Conservation (phyloP, 2,888 invertebrate genomes). For the Epinotia ramella region DNA sequence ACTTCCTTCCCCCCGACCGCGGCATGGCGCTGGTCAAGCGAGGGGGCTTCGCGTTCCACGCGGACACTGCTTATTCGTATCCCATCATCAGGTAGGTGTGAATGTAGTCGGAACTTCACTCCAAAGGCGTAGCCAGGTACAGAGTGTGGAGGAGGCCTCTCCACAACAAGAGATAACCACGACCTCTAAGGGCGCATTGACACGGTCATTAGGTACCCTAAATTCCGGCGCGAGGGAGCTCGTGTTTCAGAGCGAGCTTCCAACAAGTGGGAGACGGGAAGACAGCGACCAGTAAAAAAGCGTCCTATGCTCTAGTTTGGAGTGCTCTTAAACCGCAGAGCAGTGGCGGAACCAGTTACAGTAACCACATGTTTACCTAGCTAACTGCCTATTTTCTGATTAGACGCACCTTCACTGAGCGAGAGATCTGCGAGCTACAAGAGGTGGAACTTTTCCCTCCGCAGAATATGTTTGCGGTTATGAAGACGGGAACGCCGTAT, state of each 20-base stretch:
- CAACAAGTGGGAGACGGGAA: too few relatives aligned
- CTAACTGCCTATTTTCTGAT: background rate
- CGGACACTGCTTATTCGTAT: slow-evolving; percentile 88
- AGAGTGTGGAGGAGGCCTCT: too few relatives aligned
- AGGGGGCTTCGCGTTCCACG: slow-evolving; percentile 89
- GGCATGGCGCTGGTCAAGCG: slow-evolving; percentile 86
- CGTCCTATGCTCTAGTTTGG: background rate
- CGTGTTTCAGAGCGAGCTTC: too few relatives aligned
- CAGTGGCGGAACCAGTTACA: too few relatives aligned
- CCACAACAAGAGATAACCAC: too few relatives aligned
- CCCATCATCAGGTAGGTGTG: slow-evolving; percentile 83
- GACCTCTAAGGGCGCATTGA: too few relatives aligned
- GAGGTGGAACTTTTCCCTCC: slow-evolving; percentile 87
- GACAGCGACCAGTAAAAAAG: too few relatives aligned
- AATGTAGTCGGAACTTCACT: too few relatives aligned
- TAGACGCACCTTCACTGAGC: slow-evolving; percentile 84
- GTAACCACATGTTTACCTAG: too few relatives aligned
- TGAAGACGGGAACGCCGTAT: slow-evolving; percentile 87
- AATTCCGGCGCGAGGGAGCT: too few relatives aligned
- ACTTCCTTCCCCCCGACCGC: slow-evolving; percentile 81
- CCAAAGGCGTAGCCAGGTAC: too few relatives aligned
- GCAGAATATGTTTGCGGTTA: slow-evolving; percentile 83
- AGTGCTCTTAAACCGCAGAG: background rate
- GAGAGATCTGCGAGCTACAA: slow-evolving; percentile 88
- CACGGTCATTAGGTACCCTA: too few relatives aligned